phyloP scores from a whole-genome alignment of 2,888 invertebrate genomes.

The Syritta pipiens region DNA sequence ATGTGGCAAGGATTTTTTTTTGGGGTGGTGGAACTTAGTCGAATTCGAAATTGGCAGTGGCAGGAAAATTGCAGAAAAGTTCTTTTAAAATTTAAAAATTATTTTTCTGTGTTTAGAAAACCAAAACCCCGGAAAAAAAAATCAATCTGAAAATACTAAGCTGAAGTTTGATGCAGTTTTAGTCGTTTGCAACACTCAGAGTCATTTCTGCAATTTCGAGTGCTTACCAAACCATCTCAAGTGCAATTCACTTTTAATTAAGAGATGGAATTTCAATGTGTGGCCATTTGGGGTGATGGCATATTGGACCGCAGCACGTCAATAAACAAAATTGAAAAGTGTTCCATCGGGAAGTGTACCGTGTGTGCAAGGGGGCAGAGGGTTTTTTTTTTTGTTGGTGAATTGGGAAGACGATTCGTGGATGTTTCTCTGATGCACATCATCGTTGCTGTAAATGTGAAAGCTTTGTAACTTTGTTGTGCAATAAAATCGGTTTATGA shows the following conservation, averaged over 20 bases:
- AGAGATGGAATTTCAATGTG: slow-evolving; percentile 55
- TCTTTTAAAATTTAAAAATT: slow-evolving; percentile 25
- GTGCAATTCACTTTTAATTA: slow-evolving; percentile 66
- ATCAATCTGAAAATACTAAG: slow-evolving; percentile 26
- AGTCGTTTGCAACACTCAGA: not conserved
- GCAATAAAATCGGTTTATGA: slow-evolving; percentile 62
- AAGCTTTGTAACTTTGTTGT: slow-evolving; percentile 58
- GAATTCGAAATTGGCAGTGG: slow-evolving; percentile 18
- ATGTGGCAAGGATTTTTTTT: not conserved
- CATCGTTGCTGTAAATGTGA: slow-evolving; percentile 53
- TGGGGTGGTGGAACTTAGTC: not conserved
- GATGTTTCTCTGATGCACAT: slow-evolving; percentile 46
- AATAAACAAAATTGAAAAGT: slow-evolving; percentile 59
- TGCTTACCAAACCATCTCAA: slow-evolving; percentile 50
- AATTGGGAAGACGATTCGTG: slow-evolving; percentile 17
- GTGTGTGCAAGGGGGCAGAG: not conserved
- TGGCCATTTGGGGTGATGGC: slow-evolving; percentile 25
- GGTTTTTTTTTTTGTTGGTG: no score
- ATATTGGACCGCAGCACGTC: slow-evolving; percentile 48
- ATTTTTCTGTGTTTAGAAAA: not conserved
- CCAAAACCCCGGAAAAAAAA: not conserved
- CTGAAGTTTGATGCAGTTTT: slow-evolving; percentile 12
- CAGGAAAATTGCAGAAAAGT: slow-evolving; percentile 32
- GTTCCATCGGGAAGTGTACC: slow-evolving; percentile 14
- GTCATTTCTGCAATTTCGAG: slow-evolving; percentile 53